These are phyloP conservation scores for Pampus argenteus DNA, from an alignment of 2,797 vertebrate species.

Conservation along the genomic window DNA sequence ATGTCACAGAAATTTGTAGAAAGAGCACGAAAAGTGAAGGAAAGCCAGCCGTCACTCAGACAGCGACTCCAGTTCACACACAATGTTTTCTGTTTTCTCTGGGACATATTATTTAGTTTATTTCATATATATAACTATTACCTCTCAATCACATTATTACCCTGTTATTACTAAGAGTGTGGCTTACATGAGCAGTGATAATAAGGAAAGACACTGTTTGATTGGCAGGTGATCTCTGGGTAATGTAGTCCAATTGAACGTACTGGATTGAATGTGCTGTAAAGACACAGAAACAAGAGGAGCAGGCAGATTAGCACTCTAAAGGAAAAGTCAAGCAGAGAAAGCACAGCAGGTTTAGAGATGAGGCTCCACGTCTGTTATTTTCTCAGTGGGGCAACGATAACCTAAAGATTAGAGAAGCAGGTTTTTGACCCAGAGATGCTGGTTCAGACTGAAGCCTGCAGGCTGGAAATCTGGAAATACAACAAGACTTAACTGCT, in stretches of 20 bases:
- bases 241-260: too few relatives aligned
- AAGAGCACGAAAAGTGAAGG: conserved; percentile 5
- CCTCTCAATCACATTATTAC: too few relatives aligned
- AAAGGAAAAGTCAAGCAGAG: conserved; percentile 8
- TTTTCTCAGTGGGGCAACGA: conserved; percentile 48
- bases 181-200: neutral
- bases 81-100: too few relatives aligned
- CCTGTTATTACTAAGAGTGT: neutral
- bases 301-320: conserved; percentile 20
- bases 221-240: conserved; percentile 3
- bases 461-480: neutral
- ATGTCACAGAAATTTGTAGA: conserved; percentile 3
- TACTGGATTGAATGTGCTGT: conserved; percentile 2
- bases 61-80: too few relatives aligned
- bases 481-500: neutral
- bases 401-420: conserved; percentile 49
- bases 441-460: conserved; percentile 4
- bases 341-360: conserved; percentile 31
- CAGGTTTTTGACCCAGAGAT: conserved; percentile 20
- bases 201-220: neutral
- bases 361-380: conserved; percentile 34
- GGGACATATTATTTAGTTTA: too few relatives aligned
- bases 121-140: too few relatives aligned
- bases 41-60: neutral
- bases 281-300: neutral